Evolutionary conservation across 2,797 vertebrate species (phyloP), one percentile per base, ranked within the genome.

Genomic region (Benthosema pterotum): DNA sequence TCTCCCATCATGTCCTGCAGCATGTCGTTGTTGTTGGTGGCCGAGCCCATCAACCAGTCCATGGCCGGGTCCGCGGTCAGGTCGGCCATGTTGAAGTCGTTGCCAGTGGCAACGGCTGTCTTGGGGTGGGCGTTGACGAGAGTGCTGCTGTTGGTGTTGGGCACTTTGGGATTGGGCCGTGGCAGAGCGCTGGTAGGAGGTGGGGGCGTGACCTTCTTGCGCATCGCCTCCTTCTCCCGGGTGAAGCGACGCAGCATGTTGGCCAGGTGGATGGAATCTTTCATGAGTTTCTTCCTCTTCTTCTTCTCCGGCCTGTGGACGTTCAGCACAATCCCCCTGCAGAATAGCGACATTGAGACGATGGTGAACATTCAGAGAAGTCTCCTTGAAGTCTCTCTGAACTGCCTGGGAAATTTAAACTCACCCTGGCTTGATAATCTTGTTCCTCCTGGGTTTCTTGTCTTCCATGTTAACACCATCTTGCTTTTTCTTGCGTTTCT

Each of bases 241-340:
- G 94, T 94, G 91, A 99, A 98, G 87, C 98, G 96, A 9, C 94
- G 92, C 69, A 99, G 87, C 95, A 99, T 98, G 90, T 96, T 97
- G 71, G 97, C 95, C 77, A 99, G 84, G 74, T 94, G 93, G 60
- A 97, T 79, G 0, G 96, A 95, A 56, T 99, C 96, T 87, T 97
- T 99, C 89, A 96, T 97, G 57, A 97, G 86, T 80, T 96, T 97
- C 91, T 98, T 99, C 88, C 96, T 94, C 92, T 98, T 99, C 48
- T 94, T 94, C 89, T 99, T 99, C 67, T 99, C 97, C n/a, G 96
- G 95, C 8, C 97, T 97, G 75, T 96, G 93, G 69, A 94, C 90
- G 80, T 94, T 96, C 75, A 99, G 93, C 76, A 94, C 87, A 53
- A 93, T 89, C 75, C 95, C 96, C 69, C 97, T 99, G 87, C 0